Percentiles rank a stretch among this genome's conserved stretches.
Evolutionary conservation across 2,113 vertebrate species (phyloP).

Genomic region (Maccullochella peelii): DNA sequence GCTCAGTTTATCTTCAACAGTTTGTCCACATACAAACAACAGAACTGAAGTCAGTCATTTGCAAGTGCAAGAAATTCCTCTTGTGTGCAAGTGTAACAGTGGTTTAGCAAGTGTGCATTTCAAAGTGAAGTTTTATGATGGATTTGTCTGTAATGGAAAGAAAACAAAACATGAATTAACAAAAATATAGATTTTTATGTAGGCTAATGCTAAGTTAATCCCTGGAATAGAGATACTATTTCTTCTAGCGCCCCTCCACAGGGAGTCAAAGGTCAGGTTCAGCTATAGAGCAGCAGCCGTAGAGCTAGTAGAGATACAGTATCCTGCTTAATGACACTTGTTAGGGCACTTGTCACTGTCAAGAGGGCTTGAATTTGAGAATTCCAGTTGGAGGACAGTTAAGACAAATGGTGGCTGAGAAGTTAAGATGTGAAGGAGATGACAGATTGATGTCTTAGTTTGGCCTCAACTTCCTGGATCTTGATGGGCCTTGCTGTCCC

Average conservation of each 20-base stretch:
- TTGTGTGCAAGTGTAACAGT: not conserved
- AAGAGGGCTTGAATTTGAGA: constrained; percentile 44
- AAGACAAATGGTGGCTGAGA: constrained; percentile 39
- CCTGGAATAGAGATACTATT: not conserved
- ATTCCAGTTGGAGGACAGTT: constrained; percentile 35
- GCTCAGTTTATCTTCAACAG: too few relatives aligned
- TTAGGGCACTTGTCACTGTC: constrained; percentile 41
- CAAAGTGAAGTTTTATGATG: not conserved
- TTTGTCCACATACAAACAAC: too few relatives aligned
- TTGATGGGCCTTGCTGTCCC: constrained; percentile 11
- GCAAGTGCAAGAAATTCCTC: not conserved
- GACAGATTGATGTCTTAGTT: constrained; percentile 66
- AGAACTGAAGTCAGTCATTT: too few relatives aligned
- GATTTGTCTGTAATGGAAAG: not conserved
- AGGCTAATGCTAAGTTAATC: not conserved
- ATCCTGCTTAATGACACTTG: constrained; percentile 27
- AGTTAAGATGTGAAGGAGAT: constrained; percentile 40
- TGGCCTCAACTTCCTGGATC: constrained; percentile 38
- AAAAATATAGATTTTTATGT: not conserved
- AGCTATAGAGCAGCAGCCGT: constrained; percentile 1
- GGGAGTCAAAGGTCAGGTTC: constrained; percentile 36
- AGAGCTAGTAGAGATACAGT: not conserved
- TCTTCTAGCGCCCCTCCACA: not conserved
- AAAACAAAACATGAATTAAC: not conserved
- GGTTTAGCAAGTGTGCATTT: not conserved